phyloP scores from a whole-genome alignment of 35 echinoderm and acorn worm genomes.

The Apostichopus japonicus region DNA sequence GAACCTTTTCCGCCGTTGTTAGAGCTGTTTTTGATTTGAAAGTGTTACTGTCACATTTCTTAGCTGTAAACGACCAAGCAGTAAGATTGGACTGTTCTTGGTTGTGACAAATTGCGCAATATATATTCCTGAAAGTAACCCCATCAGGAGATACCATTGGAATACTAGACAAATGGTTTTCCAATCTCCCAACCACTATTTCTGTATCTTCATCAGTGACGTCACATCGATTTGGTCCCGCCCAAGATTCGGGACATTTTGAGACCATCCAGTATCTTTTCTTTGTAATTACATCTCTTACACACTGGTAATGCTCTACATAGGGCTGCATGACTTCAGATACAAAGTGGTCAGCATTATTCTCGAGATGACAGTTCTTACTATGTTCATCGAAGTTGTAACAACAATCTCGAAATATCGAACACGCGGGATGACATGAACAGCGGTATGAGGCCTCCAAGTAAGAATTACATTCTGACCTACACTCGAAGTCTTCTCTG shows the following conservation, averaged over 20 bases:
- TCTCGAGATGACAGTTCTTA: neutral
- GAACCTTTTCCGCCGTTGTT: neutral
- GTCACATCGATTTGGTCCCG: conserved; percentile 20
- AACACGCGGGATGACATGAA: conserved; percentile 25
- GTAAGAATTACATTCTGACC: neutral
- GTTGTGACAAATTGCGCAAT: conserved; percentile 29
- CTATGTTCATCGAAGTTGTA: neutral
- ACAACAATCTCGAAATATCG: conserved; percentile 30
- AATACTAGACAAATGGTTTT: neutral
- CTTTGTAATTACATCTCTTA: neutral
- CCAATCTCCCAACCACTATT: neutral
- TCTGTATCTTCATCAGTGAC: neutral
- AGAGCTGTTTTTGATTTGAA: neutral
- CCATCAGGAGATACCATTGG: conserved; percentile 43
- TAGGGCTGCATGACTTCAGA: conserved; percentile 12
- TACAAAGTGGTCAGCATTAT: neutral
- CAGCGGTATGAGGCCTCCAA: neutral
- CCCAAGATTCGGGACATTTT: conserved; percentile 29
- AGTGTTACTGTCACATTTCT: neutral
- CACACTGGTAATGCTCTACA: neutral
- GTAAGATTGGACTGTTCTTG: neutral
- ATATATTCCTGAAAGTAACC: conserved; percentile 28
- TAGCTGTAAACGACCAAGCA: conserved; percentile 6
- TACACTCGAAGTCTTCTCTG: conserved; percentile 11
- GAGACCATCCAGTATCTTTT: conserved; percentile 52